Evolutionary conservation across 2,797 vertebrate species (phyloP), one percentile per base, ranked within the genome.

Genomic region (Lophotriccus pileatus): DNA sequence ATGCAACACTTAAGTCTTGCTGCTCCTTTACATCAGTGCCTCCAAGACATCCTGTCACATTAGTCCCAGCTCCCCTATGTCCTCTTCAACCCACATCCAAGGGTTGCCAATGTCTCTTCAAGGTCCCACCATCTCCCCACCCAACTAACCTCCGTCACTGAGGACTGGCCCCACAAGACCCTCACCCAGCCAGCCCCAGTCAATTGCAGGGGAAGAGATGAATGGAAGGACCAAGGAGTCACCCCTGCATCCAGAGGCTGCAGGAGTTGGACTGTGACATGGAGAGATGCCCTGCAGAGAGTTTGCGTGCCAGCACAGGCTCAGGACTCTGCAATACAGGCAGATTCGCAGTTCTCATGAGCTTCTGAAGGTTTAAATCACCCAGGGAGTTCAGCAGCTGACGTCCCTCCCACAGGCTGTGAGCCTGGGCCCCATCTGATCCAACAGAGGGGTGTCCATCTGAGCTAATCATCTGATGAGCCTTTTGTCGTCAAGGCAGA

Each of bases 401-500:
- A 63, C 2, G 2, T 55, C 18, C 8, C 15, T 58, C 36, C 52
- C 0, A 7, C 55, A 78, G 84, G 50, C 58, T 87, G 28, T 14
- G 50, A 84, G 46, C 47, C 46, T 0, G 0, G 28, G 18, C 15
- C 52, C 39, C 80, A 60, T 77, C 64, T 72, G 37, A 78, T 70
- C 90, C 62, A 84, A 70, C 0, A 0, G 39, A 77, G 66, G 72
- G 55, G n/a, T 84, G 88, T 84, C 73, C 0, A 0, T 53, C 70
- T 28, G 62, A 91, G 74, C 66, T 90, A 39, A 36, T 67, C 24
- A 52, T 62, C 86, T 58, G 49, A 64, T 37, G 34, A 92, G 66
- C 36, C 63, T 89, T 87, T 87, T 82, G 63, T 63, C 37, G 11
- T 76, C 80, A 78, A 90, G 64, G 60, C 41, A 81, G 73, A 87